phyloP scores from a whole-genome alignment of 1,140 invertebrate genomes.

The Drosophila quadrilineata region DNA sequence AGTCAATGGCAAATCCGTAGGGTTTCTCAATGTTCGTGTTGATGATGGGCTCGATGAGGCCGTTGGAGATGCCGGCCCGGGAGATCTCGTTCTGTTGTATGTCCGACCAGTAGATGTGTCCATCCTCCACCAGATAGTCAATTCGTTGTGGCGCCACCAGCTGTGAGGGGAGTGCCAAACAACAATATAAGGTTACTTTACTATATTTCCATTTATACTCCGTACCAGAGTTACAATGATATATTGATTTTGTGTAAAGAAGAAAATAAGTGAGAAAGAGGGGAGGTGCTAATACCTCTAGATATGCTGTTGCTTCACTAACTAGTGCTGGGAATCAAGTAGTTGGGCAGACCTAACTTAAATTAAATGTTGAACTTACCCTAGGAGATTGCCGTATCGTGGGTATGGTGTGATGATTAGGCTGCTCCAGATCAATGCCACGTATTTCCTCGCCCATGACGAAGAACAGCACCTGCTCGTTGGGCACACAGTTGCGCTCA shows the following conservation, averaged over 20 bases:
- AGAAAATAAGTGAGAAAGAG: too few relatives aligned
- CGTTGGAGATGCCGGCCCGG: slow-evolving; percentile 86
- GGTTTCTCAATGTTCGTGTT: slow-evolving; percentile 85
- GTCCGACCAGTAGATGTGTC: slow-evolving; percentile 91
- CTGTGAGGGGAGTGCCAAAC: too few relatives aligned
- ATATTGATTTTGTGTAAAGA: too few relatives aligned
- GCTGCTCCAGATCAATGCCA: slow-evolving; percentile 89
- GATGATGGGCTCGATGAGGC: slow-evolving; percentile 86
- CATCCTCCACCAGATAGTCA: slow-evolving; percentile 86
- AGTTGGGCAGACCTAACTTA: background rate
- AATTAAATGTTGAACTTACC: slow-evolving; percentile 24
- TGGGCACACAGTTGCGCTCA: slow-evolving; percentile 86
- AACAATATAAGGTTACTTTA: too few relatives aligned
- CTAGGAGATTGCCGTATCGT: slow-evolving; percentile 85
- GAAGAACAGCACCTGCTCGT: slow-evolving; percentile 90
- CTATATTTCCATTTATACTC: too few relatives aligned
- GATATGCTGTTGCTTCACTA: too few relatives aligned
- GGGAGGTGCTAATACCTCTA: too few relatives aligned
- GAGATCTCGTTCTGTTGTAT: slow-evolving; percentile 88
- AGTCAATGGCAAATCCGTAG: slow-evolving; percentile 86
- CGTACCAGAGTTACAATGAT: too few relatives aligned
- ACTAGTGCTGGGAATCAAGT: too few relatives aligned
- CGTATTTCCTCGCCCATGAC: slow-evolving; percentile 89
- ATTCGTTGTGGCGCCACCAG: slow-evolving; percentile 86
- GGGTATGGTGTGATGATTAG: slow-evolving; percentile 90